Conservation (phyloP, 2,113 vertebrate genomes). For the Malurus cyaneus region DNA sequence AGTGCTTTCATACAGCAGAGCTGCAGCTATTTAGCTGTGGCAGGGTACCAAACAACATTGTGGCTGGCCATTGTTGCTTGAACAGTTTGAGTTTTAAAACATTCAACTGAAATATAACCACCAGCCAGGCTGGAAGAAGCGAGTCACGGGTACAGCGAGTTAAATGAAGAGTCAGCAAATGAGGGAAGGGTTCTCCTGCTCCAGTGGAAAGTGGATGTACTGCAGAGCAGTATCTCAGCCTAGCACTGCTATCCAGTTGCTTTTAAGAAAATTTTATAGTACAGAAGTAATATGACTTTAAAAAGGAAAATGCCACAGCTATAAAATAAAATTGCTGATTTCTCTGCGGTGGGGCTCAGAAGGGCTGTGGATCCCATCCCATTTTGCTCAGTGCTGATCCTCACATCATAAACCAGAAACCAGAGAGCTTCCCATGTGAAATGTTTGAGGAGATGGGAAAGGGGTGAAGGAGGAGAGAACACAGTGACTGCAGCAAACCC, state of each 20-base stretch:
- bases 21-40: conserved; percentile 56
- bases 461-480: neutral
- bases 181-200: neutral
- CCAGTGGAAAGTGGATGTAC: neutral
- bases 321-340: neutral
- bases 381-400: neutral
- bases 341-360: neutral
- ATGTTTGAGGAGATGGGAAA: neutral
- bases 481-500: neutral
- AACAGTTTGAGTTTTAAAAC: conserved; percentile 69
- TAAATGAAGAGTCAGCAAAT: conserved; percentile 38
- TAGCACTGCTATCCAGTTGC: neutral
- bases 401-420: neutral
- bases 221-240: neutral
- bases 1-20: conserved; percentile 9
- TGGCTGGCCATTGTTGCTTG: conserved; percentile 61
- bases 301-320: neutral
- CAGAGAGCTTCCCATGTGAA: neutral
- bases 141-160: neutral
- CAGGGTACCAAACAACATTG: conserved; percentile 50
- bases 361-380: neutral
- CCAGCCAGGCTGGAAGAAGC: conserved; percentile 29
- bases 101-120: conserved; percentile 18
- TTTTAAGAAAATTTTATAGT: neutral
- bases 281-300: neutral